Base-by-base conservation (phyloP, 1,140 invertebrate genomes). In the Halesus radiatus region DNA sequence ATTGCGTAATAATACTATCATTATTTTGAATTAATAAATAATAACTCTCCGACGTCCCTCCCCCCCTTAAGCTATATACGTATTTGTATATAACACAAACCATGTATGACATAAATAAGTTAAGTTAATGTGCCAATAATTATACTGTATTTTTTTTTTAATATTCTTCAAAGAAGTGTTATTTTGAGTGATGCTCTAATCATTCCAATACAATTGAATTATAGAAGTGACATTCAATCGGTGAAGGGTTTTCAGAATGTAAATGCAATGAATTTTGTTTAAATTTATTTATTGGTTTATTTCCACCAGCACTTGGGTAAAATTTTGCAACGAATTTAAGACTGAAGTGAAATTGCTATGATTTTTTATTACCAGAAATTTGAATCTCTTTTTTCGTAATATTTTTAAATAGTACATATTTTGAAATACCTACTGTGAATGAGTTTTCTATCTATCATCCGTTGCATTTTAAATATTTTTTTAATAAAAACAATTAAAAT, bases 31-130 rank as follows among this genome's bases (percentile, higher is more conserved):
- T n/a, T n/a, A n/a, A n/a, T n/a, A n/a, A n/a, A n/a, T n/a, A n/a
- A n/a, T n/a, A n/a, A n/a, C n/a, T n/a, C n/a, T n/a, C n/a, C n/a
- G n/a, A n/a, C n/a, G n/a, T n/a, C n/a, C n/a, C n/a, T n/a, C n/a
- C n/a, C n/a, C n/a, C n/a, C n/a, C n/a, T n/a, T 22, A 60, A 45
- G 37, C 56, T 60, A 10, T 60, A 23, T 60, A 45, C 8, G 37
- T 60, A 60, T 60, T 60, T 60, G 56, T 60, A 60, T 60, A 60
- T 60, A 60, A 60, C 56, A 60, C 56, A 60, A 60, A 60, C 56
- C 56, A 60, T 60, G 56, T 60, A 60, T 60, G 56, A 60, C 56
- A 60, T 60, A 60, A 60, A 16, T 60, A 60, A 60, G 18, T 60
- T 60, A 60, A 60, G 56, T 3, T 22, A 60, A 60, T 22, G 56